Conservation (phyloP, 1,140 invertebrate genomes). For the Sminthurides bifidus region DNA sequence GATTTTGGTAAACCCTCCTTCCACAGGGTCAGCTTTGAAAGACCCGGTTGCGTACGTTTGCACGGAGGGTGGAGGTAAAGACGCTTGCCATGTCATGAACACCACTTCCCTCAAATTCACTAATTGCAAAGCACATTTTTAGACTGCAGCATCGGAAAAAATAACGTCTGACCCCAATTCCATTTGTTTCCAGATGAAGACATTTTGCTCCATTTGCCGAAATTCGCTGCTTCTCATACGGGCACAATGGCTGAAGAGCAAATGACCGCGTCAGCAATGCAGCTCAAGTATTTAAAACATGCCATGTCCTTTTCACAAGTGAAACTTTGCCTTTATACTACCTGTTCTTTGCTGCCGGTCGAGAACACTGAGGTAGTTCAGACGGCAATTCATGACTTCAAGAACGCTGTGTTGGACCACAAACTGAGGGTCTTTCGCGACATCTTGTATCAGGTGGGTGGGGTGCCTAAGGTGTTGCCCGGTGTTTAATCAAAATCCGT, state of each 20-base stretch:
- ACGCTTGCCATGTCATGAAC: background rate
- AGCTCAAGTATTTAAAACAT: conserved; percentile 16
- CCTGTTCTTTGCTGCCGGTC: conserved; percentile 14
- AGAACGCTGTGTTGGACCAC: background rate
- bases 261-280: conserved; percentile 1
- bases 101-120: too few relatives aligned
- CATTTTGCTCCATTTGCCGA: conserved; percentile 10
- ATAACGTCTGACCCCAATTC: background rate
- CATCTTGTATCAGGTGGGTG: background rate
- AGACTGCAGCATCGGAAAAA: background rate
- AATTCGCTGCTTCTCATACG: conserved; percentile 7
- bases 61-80: conserved; percentile 18
- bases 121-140: background rate
- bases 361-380: conserved; percentile 20
- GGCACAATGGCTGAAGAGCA: background rate
- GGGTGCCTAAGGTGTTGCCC: background rate
- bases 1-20: conserved; percentile 24
- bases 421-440: background rate
- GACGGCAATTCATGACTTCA: background rate
- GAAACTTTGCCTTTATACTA: conserved; percentile 23
- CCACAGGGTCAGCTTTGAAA: conserved; percentile 22
- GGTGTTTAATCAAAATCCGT: background rate
- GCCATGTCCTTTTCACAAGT: conserved; percentile 15
- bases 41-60: conserved; percentile 25
- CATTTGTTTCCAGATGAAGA: conserved; percentile 10